A percentile compares a stretch with the other conserved stretches of the same genome.
Conservation (phyloP, 2,113 vertebrate genomes). For the Brachirus orientalis region DNA sequence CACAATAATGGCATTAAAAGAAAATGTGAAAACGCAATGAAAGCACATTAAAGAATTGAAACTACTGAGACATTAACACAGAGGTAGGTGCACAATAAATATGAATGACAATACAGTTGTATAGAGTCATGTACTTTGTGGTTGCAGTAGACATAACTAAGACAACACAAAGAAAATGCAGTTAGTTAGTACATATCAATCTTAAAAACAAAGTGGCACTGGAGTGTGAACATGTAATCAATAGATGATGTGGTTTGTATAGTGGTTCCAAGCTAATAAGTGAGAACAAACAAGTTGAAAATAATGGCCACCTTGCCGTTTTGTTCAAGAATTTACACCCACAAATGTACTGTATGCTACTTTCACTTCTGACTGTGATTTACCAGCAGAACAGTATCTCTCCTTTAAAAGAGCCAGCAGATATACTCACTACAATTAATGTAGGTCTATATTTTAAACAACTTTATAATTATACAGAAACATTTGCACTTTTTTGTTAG, state of each 20-base stretch:
- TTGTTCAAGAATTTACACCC: not conserved
- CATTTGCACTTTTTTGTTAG: not conserved
- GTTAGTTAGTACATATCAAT: not conserved
- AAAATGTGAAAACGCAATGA: slow-evolving; percentile 10
- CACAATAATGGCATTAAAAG: slow-evolving; percentile 34
- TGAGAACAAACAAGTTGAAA: not conserved
- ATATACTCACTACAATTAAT: not conserved
- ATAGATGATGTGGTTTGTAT: slow-evolving; percentile 32
- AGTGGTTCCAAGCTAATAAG: slow-evolving; percentile 44
- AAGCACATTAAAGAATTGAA: slow-evolving; percentile 26
- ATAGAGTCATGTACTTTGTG: slow-evolving; percentile 14
- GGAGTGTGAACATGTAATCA: slow-evolving; percentile 15
- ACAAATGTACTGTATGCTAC: not conserved
- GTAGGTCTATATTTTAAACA: not conserved
- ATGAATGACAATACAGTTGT: slow-evolving; percentile 48
- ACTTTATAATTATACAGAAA: not conserved
- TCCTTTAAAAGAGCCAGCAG: too few species aligned
- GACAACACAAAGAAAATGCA: slow-evolving; percentile 1
- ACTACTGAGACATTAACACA: slow-evolving; percentile 22
- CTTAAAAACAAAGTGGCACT: slow-evolving; percentile 29
- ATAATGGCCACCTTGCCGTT: not conserved
- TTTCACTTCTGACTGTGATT: too few species aligned
- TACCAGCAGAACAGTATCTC: too few species aligned
- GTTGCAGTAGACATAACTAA: slow-evolving; percentile 29
- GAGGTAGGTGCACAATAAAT: slow-evolving; percentile 74